Evolutionary conservation across 2,797 vertebrate genomes (phyloP), one percentile per base, ranked within the genome.

Genomic region (Sebastes hubbsi): DNA sequence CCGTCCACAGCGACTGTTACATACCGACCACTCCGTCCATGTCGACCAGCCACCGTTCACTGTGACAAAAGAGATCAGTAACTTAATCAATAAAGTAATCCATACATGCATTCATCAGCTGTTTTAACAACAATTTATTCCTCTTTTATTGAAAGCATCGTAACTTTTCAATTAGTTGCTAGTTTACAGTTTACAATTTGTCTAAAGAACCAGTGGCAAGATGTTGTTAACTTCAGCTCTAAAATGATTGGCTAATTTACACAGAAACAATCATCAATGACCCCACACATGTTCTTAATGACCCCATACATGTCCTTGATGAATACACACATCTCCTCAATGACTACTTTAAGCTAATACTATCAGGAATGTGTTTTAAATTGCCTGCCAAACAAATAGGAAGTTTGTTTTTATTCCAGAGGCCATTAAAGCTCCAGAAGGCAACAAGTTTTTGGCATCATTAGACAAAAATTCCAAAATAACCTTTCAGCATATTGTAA

Each of bases 41-140:
- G 97, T 98, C 0, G 98, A 99, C 98, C 98, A 99, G 64, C 97
- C 97, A 1, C 98, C 98, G 0, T 98, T 98, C 68, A 99, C 98
- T 99, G 91, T 7, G 13, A n/a, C 14, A 60, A 84, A 32, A 91
- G 27, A 90, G 20, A 85, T 65, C 38, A 30, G 10, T 36, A 29
- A 20, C 22, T 64, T 46, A 36, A 75, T 80, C 24, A 52, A 63
- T 64, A 54, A 18, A 70, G 9, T 24, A 11, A 25, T 74, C 11
- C 20, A 74, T 49, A 20, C 7, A 24, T 8, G 24, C 25, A 10
- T 36, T 62, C 29, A 36, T 36, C 8, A 67, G 27, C 3, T 20
- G 24, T 22, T 32, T 24, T 4, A 34, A 62, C 62, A 60, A 7
- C 58, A 56, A 56, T 34, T 20, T n/a, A 10, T 34, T 32, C 25